Base-by-base conservation (phyloP, 2,797 vertebrate genomes). In the Poecile montanus region DNA sequence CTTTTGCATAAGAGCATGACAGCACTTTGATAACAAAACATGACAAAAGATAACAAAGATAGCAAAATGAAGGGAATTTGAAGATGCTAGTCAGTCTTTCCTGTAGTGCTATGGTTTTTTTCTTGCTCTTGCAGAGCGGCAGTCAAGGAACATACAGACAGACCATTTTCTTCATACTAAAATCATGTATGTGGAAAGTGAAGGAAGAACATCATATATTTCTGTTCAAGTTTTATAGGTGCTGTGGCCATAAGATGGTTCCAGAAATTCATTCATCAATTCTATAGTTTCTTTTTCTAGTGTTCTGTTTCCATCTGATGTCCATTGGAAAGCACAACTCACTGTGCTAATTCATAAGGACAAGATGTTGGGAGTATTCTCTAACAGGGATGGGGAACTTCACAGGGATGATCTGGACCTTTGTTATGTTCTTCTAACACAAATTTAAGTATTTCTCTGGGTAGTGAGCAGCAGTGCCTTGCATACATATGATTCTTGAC, bases 271-370 rank as follows among this genome's bases (percentile, higher is more conserved):
- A 56, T 88, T 95, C 16, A 65, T 91, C 20, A 54, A 19, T 89
- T 89, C 91, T 93, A 82, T 81, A 29, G 63, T 96, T 95, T 89
- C 48, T 93, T 97, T 96, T 93, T 80, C 90, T 95, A 74, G 71
- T 72, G 48, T 81, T 81, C 47, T 70, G 63, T 95, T 93, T 93
- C 81, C 56, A 70, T 84, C 26, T 76, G 73, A 72, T 42, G 25
- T 77, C 65, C 60, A 16, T 27, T 74, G 95, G 91, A 95, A 97
- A 95, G 77, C 89, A 84, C 25, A 40, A 26, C 91, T 97, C 82
- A 83, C 87, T 93, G 54, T 94, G 77, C 51, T 93, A 67, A 85
- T 88, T 96, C 67, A 32, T 88, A 92, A 94, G 73, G 58, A 48
- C 44, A 65, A 75, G 50, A 32, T 34, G 56, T 67, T 83, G 36